These are phyloP conservation scores for Orchestia grillus DNA, from an alignment of 1,140 invertebrate genomes.

Conservation along the genomic window DNA sequence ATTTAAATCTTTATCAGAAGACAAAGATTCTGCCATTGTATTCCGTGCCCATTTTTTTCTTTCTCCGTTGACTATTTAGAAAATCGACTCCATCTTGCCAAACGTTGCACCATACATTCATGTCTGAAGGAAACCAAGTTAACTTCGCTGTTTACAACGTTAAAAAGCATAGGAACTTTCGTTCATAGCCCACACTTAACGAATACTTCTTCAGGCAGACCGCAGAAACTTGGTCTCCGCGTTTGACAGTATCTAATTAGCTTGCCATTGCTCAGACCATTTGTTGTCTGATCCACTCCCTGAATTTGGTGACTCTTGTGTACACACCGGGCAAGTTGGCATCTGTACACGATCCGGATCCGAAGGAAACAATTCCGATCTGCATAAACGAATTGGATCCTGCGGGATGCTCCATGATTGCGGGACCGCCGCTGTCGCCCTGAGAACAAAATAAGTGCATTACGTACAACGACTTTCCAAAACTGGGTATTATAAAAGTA, in stretches of 20 bases:
- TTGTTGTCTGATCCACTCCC: constrained; percentile 68
- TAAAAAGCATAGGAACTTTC: not conserved
- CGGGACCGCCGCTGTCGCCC: constrained; percentile 67
- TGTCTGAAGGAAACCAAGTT: not conserved
- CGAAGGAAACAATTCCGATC: constrained; percentile 70
- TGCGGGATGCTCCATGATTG: constrained; percentile 58
- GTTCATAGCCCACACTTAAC: not conserved
- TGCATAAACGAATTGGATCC: constrained; percentile 61
- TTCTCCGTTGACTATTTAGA: no score
- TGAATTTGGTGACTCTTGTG: constrained; percentile 69
- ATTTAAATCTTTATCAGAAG: not conserved
- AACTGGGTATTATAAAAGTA: no score
- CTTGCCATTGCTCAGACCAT: constrained; percentile 53
- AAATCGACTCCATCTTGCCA: no score
- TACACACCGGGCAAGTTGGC: constrained; percentile 71
- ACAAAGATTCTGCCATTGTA: not conserved
- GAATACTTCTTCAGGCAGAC: not conserved
- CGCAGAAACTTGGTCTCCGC: not conserved
- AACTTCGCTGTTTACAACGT: not conserved
- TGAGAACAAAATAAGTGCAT: not conserved
- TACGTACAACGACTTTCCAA: not conserved
- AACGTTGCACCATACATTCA: no score
- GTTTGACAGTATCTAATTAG: not conserved
- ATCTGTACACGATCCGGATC: constrained; percentile 70
- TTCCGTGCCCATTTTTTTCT: not conserved